phyloP scores from a whole-genome alignment of 2,888 invertebrate species.

The Congeria kusceri region DNA sequence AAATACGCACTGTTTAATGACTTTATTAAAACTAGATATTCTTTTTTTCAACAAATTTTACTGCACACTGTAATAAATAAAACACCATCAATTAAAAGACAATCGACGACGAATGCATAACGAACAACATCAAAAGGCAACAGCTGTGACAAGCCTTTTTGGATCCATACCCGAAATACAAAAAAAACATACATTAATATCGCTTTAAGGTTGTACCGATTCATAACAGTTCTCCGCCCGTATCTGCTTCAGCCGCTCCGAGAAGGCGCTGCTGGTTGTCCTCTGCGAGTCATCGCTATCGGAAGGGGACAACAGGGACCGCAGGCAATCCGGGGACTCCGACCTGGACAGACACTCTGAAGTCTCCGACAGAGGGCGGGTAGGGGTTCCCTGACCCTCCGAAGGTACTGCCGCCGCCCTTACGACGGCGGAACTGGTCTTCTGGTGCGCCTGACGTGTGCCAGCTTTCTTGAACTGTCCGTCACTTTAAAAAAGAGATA shows the following conservation, averaged over 20 bases:
- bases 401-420: background rate
- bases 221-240: constrained; percentile 18
- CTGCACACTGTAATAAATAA: no score
- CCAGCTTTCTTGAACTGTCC: background rate
- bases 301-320: background rate
- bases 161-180: no score
- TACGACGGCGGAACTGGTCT: background rate
- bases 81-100: no score
- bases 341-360: background rate
- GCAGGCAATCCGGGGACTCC: background rate
- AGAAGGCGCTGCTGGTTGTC: constrained; percentile 39
- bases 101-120: no score
- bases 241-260: constrained; percentile 32
- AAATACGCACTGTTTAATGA: no score
- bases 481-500: no score
- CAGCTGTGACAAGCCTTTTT: no score
- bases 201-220: constrained; percentile 8
- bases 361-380: background rate
- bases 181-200: no score
- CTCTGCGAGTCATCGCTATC: constrained; percentile 3
- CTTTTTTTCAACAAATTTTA: no score
- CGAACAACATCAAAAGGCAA: no score
- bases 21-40: no score
- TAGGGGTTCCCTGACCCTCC: background rate
- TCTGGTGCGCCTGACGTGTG: background rate